phyloP scores from a whole-genome alignment of 2,113 vertebrate genomes.

The Saccopteryx bilineata region DNA sequence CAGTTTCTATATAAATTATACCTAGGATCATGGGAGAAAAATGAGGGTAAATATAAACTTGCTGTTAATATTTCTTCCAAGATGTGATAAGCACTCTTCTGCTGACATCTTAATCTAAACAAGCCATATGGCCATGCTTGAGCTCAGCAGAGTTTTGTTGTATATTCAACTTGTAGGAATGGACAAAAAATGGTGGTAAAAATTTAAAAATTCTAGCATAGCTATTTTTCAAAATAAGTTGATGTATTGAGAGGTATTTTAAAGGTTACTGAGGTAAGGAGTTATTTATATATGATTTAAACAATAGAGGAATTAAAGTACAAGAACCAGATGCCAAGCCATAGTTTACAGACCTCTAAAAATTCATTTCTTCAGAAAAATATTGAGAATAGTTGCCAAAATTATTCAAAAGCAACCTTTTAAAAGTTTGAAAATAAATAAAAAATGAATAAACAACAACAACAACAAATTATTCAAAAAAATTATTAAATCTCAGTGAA shows the following conservation, averaged over 20 bases:
- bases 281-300: not conserved
- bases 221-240: not conserved
- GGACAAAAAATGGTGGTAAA: not conserved
- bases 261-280: not conserved
- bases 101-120: not conserved
- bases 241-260: not conserved
- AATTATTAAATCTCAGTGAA: not conserved
- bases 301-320: not conserved
- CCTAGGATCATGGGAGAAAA: not conserved
- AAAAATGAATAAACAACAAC: not conserved
- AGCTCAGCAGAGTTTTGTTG: not conserved
- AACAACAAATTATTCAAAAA: not conserved
- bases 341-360: not conserved
- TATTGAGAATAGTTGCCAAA: not conserved
- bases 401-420: not conserved
- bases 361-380: not conserved
- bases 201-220: not conserved
- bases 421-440: not conserved
- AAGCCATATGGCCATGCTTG: not conserved
- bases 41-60: accelerated
- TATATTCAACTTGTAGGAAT: not conserved
- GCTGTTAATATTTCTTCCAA: not conserved
- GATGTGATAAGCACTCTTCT: not conserved
- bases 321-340: not conserved
- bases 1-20: not conserved